A percentile compares a stretch with the other conserved stretches of the same genome.
Evolutionary conservation across 2,797 vertebrate species (phyloP).

Genomic region (Ctenosaura bakeri): DNA sequence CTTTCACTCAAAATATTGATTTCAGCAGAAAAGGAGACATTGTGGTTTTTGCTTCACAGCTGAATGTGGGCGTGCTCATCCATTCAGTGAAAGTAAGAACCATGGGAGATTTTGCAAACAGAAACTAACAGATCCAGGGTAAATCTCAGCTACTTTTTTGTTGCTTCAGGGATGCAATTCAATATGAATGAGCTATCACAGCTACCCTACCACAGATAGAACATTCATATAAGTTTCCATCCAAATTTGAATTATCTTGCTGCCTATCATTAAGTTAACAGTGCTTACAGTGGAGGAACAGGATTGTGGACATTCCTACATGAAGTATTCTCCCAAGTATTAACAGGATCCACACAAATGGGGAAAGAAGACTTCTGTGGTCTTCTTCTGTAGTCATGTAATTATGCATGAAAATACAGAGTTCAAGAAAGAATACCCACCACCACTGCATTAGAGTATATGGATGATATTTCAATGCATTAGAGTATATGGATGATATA

Average conservation of each 20-base stretch:
- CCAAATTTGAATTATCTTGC: neutral
- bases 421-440: neutral
- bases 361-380: neutral
- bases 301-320: neutral
- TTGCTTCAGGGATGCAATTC: neutral
- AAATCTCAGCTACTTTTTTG: neutral
- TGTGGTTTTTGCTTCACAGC: slow-evolving; percentile 10
- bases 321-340: neutral
- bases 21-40: slow-evolving; percentile 34
- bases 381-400: neutral
- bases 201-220: neutral
- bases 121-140: neutral
- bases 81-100: too few relatives aligned
- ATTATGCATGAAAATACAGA: neutral
- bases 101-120: neutral
- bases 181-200: neutral
- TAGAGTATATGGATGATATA: neutral
- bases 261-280: neutral
- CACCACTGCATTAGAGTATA: neutral
- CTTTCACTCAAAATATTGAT: neutral
- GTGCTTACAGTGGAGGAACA: neutral
- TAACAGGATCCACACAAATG: neutral
- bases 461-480: neutral
- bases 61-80: slow-evolving; percentile 20
- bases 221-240: neutral